Percentiles rank a stretch among this genome's conserved stretches.
These are phyloP conservation scores for Drosophila setosimentum DNA, from an alignment of 2,888 invertebrate genomes.

Conservation along the genomic window DNA sequence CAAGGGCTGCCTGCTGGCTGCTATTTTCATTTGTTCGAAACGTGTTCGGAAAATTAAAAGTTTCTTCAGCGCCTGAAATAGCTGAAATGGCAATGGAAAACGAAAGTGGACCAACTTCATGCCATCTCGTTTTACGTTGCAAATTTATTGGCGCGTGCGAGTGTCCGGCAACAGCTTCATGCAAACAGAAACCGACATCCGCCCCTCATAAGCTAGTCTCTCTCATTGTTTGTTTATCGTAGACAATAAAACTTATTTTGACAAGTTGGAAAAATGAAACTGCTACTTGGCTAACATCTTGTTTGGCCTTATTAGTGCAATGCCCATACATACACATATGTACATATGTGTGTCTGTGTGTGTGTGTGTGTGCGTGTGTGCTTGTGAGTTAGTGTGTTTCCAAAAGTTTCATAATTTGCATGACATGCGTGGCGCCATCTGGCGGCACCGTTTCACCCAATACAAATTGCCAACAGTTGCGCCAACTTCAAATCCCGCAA, in stretches of 20 bases:
- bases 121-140: slow-evolving; percentile 56
- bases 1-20: slow-evolving; percentile 33
- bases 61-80: slow-evolving; percentile 31
- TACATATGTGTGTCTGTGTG: slow-evolving; percentile 1
- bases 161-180: slow-evolving; percentile 23
- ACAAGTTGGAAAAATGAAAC: slow-evolving; percentile 75
- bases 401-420: slow-evolving; percentile 77
- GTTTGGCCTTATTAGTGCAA: slow-evolving; percentile 63
- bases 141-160: slow-evolving; percentile 57
- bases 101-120: slow-evolving; percentile 65
- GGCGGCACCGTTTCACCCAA: slow-evolving; percentile 69
- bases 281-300: slow-evolving; percentile 54
- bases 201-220: slow-evolving; percentile 15
- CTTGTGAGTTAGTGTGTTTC: slow-evolving; percentile 22
- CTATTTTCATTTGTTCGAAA: slow-evolving; percentile 75
- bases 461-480: slow-evolving; percentile 68
- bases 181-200: neutral
- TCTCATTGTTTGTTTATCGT: slow-evolving; percentile 70
- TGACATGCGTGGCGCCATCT: slow-evolving; percentile 79
- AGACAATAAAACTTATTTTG: slow-evolving; percentile 78
- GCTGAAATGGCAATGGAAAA: slow-evolving; percentile 47
- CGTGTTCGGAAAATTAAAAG: slow-evolving; percentile 80
- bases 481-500: slow-evolving; percentile 61
- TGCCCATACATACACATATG: slow-evolving; percentile 1
- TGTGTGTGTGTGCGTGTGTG: slow-evolving; percentile 16